Evolutionary conservation across 1,140 invertebrate species (phyloP).

Genomic region (Solenopsis fugax): DNA sequence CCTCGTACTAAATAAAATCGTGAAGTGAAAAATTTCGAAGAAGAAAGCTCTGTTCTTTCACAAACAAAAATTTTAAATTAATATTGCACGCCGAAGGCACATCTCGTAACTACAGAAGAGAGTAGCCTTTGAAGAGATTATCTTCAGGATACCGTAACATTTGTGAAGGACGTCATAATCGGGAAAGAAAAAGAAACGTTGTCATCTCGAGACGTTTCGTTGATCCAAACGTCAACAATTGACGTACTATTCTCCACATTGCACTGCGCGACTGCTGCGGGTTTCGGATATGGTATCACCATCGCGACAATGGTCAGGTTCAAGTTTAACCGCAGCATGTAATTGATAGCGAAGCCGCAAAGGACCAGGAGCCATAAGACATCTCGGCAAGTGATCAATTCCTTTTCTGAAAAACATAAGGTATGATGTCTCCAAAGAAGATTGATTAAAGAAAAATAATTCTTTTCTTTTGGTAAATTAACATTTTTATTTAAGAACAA

Average conservation of each 20-base stretch:
- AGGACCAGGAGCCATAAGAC: conserved; percentile 91
- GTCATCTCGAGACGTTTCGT: background rate
- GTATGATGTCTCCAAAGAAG: background rate
- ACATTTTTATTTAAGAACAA: background rate
- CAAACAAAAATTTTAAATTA: conserved; percentile 14
- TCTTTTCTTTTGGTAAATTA: background rate
- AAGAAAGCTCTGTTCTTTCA: conserved; percentile 14
- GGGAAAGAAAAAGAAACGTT: background rate
- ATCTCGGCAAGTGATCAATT: conserved; percentile 83
- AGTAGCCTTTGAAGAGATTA: background rate
- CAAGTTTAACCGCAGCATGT: conserved; percentile 93
- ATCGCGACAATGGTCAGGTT: conserved; percentile 96
- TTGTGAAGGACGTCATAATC: background rate
- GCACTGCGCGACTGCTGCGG: conserved; percentile 77
- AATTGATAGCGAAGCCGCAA: conserved; percentile 92
- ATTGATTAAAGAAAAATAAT: background rate
- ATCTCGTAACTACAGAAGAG: conserved; percentile 1
- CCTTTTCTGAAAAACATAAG: conserved; percentile 66
- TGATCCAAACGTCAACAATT: background rate
- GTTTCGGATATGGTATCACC: conserved; percentile 86
- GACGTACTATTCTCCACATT: conserved; percentile 27
- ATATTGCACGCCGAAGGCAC: background rate
- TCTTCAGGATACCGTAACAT: conserved; percentile 54
- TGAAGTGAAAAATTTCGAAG: background rate
- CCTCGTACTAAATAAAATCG: conserved; percentile 64